These are phyloP conservation scores for Lithodes maja DNA, from an alignment of 2,888 invertebrate species.

Conservation along the genomic window DNA sequence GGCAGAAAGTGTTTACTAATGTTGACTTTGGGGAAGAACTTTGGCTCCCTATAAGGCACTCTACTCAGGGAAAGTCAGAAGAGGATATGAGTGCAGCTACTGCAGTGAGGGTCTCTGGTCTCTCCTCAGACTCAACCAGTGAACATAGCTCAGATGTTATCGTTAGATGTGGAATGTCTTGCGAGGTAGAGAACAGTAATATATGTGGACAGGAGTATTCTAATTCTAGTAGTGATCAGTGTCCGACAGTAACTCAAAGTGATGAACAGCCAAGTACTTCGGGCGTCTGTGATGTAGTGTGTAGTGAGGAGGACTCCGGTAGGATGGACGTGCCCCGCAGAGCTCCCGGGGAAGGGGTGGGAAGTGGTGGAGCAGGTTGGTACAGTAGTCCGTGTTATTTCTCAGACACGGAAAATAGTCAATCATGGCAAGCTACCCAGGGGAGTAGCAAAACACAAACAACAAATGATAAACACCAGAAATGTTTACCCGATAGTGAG, in stretches of 20 bases:
- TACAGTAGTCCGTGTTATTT: not conserved
- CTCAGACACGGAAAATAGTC: not conserved
- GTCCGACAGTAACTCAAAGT: not conserved
- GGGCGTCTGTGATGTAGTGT: not conserved
- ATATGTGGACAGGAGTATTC: not conserved
- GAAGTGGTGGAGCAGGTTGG: conserved; percentile 1
- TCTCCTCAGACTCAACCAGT: not conserved
- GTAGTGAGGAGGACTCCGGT: not conserved
- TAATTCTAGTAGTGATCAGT: not conserved
- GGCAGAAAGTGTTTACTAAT: conserved; percentile 84
- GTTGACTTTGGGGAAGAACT: conserved; percentile 74
- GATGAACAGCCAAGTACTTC: not conserved
- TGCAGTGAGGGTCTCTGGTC: not conserved
- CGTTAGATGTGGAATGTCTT: not conserved
- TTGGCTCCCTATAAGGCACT: conserved; percentile 72
- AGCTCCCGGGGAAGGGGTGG: not conserved
- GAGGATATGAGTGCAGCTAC: not conserved
- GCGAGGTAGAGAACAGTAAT: not conserved
- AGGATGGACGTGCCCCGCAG: not conserved
- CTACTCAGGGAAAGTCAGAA: conserved; percentile 24
- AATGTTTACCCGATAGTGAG: not conserved
- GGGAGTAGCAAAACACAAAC: not conserved
- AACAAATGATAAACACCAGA: not conserved
- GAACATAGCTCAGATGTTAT: not conserved
- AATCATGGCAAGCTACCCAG: not conserved